Conservation (phyloP, 30 jellyfish, hydroid and myxozoan genomes). For the Hydractinia symbiolongicarpus region DNA sequence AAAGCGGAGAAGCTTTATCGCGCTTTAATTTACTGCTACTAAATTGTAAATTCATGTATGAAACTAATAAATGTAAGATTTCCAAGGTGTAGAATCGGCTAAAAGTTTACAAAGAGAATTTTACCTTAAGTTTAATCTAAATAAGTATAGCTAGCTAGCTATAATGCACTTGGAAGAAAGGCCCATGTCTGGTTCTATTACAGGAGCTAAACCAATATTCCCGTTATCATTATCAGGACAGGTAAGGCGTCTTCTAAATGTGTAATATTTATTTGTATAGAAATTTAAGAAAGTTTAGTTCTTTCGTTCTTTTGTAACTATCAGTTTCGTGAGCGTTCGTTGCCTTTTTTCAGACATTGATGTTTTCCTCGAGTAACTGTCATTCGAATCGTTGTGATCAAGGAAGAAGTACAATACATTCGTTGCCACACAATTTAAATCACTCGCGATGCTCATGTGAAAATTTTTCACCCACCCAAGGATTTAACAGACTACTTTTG, state of each 20-base stretch:
- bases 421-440: not conserved
- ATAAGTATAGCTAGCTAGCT: too few species aligned
- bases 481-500: constrained; percentile 9
- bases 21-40: too few species aligned
- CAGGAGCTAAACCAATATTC: constrained; percentile 22
- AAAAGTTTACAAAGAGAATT: too few species aligned
- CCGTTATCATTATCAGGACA: constrained; percentile 1
- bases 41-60: too few species aligned
- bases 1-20: not conserved
- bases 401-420: not conserved
- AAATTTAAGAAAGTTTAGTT: not conserved
- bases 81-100: too few species aligned
- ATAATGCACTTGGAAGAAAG: constrained; percentile 22
- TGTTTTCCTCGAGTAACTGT: not conserved
- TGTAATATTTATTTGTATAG: not conserved
- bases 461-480: constrained; percentile 15
- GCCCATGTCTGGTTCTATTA: not conserved
- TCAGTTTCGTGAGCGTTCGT: not conserved
- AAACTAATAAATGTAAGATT: too few species aligned
- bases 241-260: constrained; percentile 7
- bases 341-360: constrained; percentile 24
- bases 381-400: constrained; percentile 4
- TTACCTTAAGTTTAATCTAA: too few species aligned
- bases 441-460: constrained; percentile 23
- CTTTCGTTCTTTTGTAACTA: not conserved